Evolutionary conservation across 2,888 invertebrate species (phyloP), one percentile per base, ranked within the genome.

Genomic region (Acanthosoma haemorrhoidale): DNA sequence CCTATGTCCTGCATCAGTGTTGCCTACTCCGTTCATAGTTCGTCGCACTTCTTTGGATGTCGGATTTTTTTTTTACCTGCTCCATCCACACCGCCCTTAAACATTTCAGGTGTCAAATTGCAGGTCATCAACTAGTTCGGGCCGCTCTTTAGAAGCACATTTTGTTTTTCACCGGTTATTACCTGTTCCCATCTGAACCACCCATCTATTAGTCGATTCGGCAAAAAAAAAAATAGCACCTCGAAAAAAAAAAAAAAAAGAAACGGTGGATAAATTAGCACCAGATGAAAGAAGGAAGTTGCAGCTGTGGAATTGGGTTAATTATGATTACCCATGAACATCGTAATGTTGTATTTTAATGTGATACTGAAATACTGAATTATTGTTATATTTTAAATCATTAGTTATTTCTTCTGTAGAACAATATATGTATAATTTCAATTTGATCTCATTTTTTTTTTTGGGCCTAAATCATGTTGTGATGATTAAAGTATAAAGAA

Each of bases 21-120:
- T n/a, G n/a, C n/a, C n/a, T n/a, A n/a, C n/a, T n/a, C n/a, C n/a
- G n/a, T n/a, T n/a, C n/a, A n/a, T n/a, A n/a, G n/a, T n/a, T n/a
- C n/a, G n/a, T n/a, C n/a, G n/a, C n/a, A n/a, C n/a, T n/a, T n/a
- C 21, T 18, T 11, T 43, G 11, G 43, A 43, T 43, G 21, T 43
- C 21, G 21, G n/a, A n/a, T n/a, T n/a, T n/a, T 13, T 21, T 4
- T 13, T 18, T 18, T 43, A 43, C 43, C 43, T 43, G 43, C 4
- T 13, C 3, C 21, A 9, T 2, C 3, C 21, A 9, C 4, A 39
- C 13, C 16, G 16, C 8, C 13, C 5, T n/a, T 16, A 39, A 43
- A 43, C 43, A 43, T 15, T 21, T 43, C 18, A 43, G 43, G 43
- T 43, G 43, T 43, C 43, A 43, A 43, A 43, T 43, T 43, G 43